Conservation (phyloP, 2,113 vertebrate genomes). For the Heterotilapia buettikoferi region DNA sequence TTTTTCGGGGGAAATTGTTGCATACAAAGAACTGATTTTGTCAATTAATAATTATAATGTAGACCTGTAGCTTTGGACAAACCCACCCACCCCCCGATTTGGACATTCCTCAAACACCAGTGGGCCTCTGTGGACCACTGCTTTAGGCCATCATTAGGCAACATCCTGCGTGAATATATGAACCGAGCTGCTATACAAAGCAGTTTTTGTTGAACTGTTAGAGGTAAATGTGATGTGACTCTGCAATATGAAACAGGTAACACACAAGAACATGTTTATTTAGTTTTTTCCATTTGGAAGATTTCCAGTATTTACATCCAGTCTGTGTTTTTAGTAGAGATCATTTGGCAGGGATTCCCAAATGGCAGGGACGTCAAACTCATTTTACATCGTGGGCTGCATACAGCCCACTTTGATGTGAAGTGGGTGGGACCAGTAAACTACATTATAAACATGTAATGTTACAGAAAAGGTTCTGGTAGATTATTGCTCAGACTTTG, state of each 20-base stretch:
- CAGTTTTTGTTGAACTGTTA: not conserved
- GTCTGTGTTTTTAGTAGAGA: not conserved
- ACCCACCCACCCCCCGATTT: not conserved
- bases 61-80: not conserved
- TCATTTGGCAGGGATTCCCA: not conserved
- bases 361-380: not conserved
- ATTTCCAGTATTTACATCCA: not conserved
- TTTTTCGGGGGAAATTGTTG: not conserved
- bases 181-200: not conserved
- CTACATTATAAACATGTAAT: not conserved
- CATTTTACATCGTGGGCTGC: not conserved
- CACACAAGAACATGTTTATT: not conserved
- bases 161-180: not conserved
- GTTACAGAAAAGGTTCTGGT: not conserved
- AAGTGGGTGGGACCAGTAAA: not conserved
- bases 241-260: not conserved
- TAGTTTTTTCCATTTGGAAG: not conserved
- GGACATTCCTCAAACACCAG: not conserved
- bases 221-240: not conserved
- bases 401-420: not conserved
- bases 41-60: not conserved
- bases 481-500: not conserved
- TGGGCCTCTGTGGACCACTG: not conserved
- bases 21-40: not conserved
- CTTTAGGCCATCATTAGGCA: not conserved